Evolutionary conservation across 2,113 vertebrate species (phyloP), one percentile per base, ranked within the genome.

Genomic region (Gymnarchus niloticus): DNA sequence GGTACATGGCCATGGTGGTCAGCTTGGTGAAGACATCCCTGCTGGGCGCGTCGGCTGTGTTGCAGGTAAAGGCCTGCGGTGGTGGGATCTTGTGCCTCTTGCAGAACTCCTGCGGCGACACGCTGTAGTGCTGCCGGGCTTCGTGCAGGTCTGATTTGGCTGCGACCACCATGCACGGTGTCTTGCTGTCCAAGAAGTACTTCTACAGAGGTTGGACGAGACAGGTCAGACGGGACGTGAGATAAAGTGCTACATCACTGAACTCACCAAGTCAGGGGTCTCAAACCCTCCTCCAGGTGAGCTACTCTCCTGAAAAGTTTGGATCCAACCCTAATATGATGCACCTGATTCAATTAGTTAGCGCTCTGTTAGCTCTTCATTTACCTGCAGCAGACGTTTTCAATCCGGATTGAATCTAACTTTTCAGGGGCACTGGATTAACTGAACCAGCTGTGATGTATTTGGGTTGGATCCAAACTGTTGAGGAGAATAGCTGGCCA

Each of bases 71-170:
- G 92, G 96, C 94, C 94, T 98, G 97, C 33, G 98, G 97, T 56
- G 98, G 97, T 57, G 98, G 98, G 96, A 99, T 97, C 95, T 96
- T 97, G 94, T 99, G 96, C 93, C 94, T 97, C 92, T 94, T 95
- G 90, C 97, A 99, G 95, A 99, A 99, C 88, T 99, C 97, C 88
- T 95, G 92, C 37, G 97, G 97, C 90, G 94, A 97, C 93, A 96
- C 93, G 90, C 93, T 91, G 48, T 95, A 97, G 85, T 95, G 94
- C 92, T 98, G 98, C 90, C 95, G 96, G 88, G 96, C 91, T 94
- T 99, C 98, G 28, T 96, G 96, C 88, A 99, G 95, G 93, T 99
- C 98, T 0, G 97, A 97, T 92, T 99, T 99, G 9, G 96, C 94
- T 85, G 97, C 97, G 83, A 99, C 90, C 86, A 99, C 93, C 95